Evolutionary conservation across 2,888 invertebrate species (phyloP), one percentile per base, ranked within the genome.

Genomic region (Drosophila pseudotakahashii): DNA sequence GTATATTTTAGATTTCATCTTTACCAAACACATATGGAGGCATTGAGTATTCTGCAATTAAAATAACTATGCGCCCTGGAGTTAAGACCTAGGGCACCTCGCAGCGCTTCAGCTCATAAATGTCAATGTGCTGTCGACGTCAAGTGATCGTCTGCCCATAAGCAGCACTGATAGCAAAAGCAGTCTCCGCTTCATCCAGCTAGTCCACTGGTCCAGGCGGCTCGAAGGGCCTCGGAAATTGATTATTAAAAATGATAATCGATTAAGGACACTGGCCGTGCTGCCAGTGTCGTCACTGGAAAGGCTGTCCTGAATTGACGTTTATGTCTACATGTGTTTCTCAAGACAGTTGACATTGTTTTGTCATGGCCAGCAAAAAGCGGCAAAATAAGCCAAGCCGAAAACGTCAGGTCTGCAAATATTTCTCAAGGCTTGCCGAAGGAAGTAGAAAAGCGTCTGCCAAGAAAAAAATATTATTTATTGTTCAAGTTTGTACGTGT

Each of bases 211-310:
- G 14, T n/a, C 39, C 16, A 16, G 47, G 48, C 63, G 44, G 51
- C 51, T 55, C 19, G 48, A 50, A 74, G 54, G 60, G 69, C 61
- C 59, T 71, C 70, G 81, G 77, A 88, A 90, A 89, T 89, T 90
- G 91, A 91, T 91, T 92, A 91, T 92, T 91, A 92, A 91, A 92
- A 91, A 91, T 91, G 91, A 92, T 92, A 92, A 92, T 92, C 91
- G 91, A 92, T 91, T 90, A 91, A 90, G 87, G 70, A 75, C 64
- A 71, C 73, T 52, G 52, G 37, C 63, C 41, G 37, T 54, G 10
- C 19, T 34, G 42, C 32, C 42, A 44, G 23, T 37, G 67, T 50
- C 67, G 53, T 63, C 60, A 67, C 58, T 70, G 48, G 55, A 47
- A 54, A 37, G 45, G 47, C 70, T 77, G 74, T 59, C 69, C 73